A percentile compares a stretch with the other conserved stretches of the same genome.
Evolutionary conservation across 2,888 invertebrate species (phyloP).

Genomic region (Conchocele bisecta): DNA sequence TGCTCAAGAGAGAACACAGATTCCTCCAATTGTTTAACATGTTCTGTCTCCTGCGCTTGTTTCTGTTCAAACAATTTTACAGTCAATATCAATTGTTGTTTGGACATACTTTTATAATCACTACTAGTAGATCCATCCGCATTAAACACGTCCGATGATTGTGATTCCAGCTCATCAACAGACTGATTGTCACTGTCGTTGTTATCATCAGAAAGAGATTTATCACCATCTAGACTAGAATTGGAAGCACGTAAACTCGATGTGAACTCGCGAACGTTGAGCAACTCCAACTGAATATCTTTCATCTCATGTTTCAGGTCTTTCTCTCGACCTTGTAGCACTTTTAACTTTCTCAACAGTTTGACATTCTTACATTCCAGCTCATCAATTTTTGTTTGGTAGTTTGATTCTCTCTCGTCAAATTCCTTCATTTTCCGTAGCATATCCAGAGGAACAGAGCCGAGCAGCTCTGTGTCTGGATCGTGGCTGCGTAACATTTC

Average conservation of each 20-base stretch:
- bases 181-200: conserved; percentile 43
- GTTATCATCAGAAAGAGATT: conserved; percentile 48
- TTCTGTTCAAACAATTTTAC: conserved; percentile 49
- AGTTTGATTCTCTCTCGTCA: conserved; percentile 53
- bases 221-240: conserved; percentile 52
- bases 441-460: conserved; percentile 56
- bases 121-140: conserved; percentile 18
- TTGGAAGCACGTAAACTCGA: conserved; percentile 43
- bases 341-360: conserved; percentile 49
- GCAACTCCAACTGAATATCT: conserved; percentile 47
- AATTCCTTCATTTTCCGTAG: conserved; percentile 56
- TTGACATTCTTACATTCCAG: conserved; percentile 48
- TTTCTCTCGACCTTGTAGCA: conserved; percentile 49
- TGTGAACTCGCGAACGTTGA: conserved; percentile 28
- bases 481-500: conserved; percentile 44
- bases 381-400: conserved; percentile 52
- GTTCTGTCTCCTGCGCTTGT: conserved; percentile 38
- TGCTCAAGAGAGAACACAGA: neutral
- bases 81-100: conserved; percentile 48
- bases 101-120: conserved; percentile 44
- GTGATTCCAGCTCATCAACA: conserved; percentile 26
- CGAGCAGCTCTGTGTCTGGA: conserved; percentile 45
- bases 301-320: conserved; percentile 58
- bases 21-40: conserved; percentile 34
- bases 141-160: conserved; percentile 38